Base-by-base conservation (phyloP, 2,797 vertebrate genomes). In the Eulemur albifrons region DNA sequence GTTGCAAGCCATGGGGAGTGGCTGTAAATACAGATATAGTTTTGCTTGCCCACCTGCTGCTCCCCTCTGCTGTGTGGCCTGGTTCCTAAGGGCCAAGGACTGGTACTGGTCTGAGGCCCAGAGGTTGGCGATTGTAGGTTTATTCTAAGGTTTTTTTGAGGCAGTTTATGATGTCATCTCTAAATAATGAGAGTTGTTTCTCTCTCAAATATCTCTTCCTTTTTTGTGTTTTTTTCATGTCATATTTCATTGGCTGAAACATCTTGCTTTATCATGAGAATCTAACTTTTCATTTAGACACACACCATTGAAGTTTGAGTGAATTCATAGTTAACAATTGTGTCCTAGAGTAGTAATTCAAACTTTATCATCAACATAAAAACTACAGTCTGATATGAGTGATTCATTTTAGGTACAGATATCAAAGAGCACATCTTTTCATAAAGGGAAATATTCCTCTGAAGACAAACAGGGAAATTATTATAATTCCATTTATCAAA, bases 401-500 rank as follows among this genome's bases (percentile, higher is more conserved):
- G 54, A 86, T 89, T 85, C n/a, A 52, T 88, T 77, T 80, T 45
- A 45, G 23, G 75, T 69, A 7, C 48, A 90, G 32, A n/a, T 80
- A 67, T 45, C 79, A 93, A 48, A 65, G 21, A 76, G 52, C 35
- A 7, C 20, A 17, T 63, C 52, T 83, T 77, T 32, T 12, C 25
- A 7, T 21, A 76, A 50, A 43, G 7, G 65, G 25, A 50, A 54
- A 15, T n/a, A 48, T 13, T 79, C 43, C n/a, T 92, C n/a, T 20
- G 92, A 43, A 77, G n/a, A 73, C 50, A 59, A 35, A 27, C 10
- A 90, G 25, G 20, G 89, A 14, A 65, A 12, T 79, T 77, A 69
- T 27, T 59, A 32, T 14, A 96, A 85, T 82, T 96, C 81, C 87
- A 95, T 94, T 86, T 67, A 86, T 83, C 95, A 2, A 2, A 54